Evolutionary conservation across 2,888 invertebrate genomes (phyloP).

Genomic region (Sinelater perroti): DNA sequence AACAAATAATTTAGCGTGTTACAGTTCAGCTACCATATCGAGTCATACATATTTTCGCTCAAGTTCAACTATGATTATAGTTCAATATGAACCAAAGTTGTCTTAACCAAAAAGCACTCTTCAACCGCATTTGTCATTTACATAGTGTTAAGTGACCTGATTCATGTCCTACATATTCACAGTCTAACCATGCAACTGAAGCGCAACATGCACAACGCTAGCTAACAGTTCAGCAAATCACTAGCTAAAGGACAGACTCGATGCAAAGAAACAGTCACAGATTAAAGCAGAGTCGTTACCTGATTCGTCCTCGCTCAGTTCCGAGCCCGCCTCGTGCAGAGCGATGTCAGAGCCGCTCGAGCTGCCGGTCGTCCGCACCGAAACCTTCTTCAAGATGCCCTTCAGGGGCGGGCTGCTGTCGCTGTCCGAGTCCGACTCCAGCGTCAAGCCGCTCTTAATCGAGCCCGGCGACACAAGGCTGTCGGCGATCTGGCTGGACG

Average conservation of each 20-base stretch:
- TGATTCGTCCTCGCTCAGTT: slow-evolving; percentile 71
- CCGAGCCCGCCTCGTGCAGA: slow-evolving; percentile 69
- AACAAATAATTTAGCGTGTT: too few species aligned
- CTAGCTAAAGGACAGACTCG: slow-evolving; percentile 21
- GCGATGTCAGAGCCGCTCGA: slow-evolving; percentile 72
- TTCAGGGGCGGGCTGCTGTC: slow-evolving; percentile 58
- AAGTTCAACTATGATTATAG: too few species aligned
- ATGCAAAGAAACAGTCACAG: slow-evolving; percentile 5
- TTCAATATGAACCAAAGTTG: too few species aligned
- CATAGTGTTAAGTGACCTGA: not conserved
- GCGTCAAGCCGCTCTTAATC: slow-evolving; percentile 52
- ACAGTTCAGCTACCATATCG: too few species aligned
- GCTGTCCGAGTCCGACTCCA: slow-evolving; percentile 62
- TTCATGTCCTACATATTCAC: slow-evolving; percentile 1
- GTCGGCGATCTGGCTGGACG: slow-evolving; percentile 45
- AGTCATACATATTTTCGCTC: too few species aligned
- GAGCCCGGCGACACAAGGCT: slow-evolving; percentile 54
- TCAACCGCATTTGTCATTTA: not conserved
- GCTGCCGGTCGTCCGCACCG: slow-evolving; percentile 65
- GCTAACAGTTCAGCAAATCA: not conserved
- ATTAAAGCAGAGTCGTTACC: slow-evolving; percentile 61
- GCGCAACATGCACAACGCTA: slow-evolving; percentile 19
- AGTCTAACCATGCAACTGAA: slow-evolving; percentile 32
- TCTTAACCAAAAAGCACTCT: too few species aligned
- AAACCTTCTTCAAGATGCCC: slow-evolving; percentile 57